Evolutionary conservation across 2,113 vertebrate species (phyloP).

Genomic region (Muntiacus reevesi): DNA sequence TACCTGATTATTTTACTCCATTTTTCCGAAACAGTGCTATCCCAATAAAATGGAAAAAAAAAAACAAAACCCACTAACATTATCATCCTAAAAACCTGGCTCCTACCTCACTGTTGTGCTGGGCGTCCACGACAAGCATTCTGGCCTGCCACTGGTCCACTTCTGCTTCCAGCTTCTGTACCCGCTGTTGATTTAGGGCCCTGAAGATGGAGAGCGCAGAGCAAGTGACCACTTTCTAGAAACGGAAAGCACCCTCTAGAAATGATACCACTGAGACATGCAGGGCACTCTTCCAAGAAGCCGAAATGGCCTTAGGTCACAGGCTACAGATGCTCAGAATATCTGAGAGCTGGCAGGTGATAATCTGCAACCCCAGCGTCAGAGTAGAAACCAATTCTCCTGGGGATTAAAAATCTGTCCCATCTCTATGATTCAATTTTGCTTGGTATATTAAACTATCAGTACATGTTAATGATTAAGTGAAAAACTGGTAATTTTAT

Average conservation of each 20-base stretch:
- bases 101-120: constrained; percentile 77
- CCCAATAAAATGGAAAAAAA: neutral
- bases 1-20: neutral
- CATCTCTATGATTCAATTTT: neutral
- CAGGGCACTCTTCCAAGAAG: neutral
- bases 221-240: neutral
- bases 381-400: neutral
- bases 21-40: neutral
- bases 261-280: neutral
- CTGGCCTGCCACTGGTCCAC: constrained; percentile 76
- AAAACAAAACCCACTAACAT: accelerated
- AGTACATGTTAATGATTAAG: neutral
- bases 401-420: neutral
- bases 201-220: constrained; percentile 47
- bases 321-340: neutral
- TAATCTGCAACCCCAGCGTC: neutral
- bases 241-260: neutral
- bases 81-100: neutral
- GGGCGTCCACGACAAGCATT: constrained; percentile 65
- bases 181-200: constrained; percentile 69
- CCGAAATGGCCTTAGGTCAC: neutral
- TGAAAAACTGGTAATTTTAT: neutral
- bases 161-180: constrained; percentile 80
- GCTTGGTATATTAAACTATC: neutral
- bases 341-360: neutral